Conservation (phyloP, 2,797 vertebrate genomes). For the Cuniculus paca region DNA sequence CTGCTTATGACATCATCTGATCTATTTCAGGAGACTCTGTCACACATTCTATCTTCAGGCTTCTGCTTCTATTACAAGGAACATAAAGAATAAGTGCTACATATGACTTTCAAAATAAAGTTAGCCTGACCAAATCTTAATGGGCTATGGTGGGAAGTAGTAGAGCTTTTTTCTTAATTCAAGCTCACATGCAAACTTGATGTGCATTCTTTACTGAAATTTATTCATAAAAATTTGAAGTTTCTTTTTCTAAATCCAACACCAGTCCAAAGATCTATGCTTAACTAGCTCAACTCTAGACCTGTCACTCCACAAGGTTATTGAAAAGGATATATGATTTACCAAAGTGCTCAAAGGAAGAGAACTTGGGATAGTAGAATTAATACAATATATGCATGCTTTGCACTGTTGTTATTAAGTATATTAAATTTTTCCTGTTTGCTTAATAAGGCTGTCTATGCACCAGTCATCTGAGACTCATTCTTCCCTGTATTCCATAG, state of each 20-base stretch:
- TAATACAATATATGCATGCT: neutral
- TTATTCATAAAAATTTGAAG: slow-evolving; percentile 55
- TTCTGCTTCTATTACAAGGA: slow-evolving; percentile 25
- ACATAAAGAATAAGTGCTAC: neutral
- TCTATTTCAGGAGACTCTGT: neutral
- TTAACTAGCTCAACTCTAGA: neutral
- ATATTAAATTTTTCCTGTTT: slow-evolving; percentile 32
- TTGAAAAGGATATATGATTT: slow-evolving; percentile 27
- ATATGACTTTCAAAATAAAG: neutral
- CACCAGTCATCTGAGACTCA: neutral
- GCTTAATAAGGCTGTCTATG: neutral
- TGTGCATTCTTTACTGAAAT: neutral
- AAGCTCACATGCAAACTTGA: neutral
- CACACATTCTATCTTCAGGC: neutral
- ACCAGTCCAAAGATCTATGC: neutral
- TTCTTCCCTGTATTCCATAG: slow-evolving; percentile 45
- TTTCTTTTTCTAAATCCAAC: slow-evolving; percentile 39
- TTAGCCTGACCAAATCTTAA: neutral
- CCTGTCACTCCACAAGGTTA: neutral
- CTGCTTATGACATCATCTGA: neutral
- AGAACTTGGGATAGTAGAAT: neutral
- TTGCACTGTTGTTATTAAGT: slow-evolving; percentile 48
- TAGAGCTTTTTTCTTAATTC: neutral
- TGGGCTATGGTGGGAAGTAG: neutral
- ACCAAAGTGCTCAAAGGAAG: neutral